Evolutionary conservation across 1,140 invertebrate genomes (phyloP), one percentile per base, ranked within the genome.

Genomic region (Drosophila rufa): DNA sequence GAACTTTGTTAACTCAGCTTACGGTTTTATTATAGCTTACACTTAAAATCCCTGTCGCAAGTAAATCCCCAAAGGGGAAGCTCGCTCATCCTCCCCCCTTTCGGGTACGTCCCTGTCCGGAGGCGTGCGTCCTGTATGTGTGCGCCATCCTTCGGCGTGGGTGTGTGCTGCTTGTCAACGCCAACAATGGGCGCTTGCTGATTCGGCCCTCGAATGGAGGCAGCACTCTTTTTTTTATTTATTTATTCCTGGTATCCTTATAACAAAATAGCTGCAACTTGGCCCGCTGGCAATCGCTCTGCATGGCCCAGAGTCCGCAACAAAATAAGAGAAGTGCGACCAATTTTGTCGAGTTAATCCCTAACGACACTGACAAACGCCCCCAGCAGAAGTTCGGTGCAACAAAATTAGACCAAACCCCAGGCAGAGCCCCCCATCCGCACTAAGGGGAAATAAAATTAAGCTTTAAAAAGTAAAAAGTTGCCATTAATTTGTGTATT

Each of bases 181-280:
- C 55, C 64, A 73, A 73, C 69, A 73, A 73, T 78, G 67, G 64
- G 51, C 53, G 55, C 76, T 36, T 68, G 48, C 67, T 55, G 19
- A 51, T 19, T 30, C 47, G 65, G 57, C 76, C 67, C 71, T 67
- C 51, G 58, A 61, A 75, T 80, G 67, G 74, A 80, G 80, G 83
- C 84, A 87, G 78, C 84, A 70, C 27, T 74, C 82, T 22, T 75
- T 75, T 43, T 47, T 40, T 25, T 40, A 17, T 50, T 56, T 47
- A 48, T 67, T 53, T 65, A 69, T 77, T 45, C 42, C 56, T 48
- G 62, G 43, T 38, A 53, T 51, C 47, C 62, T 53, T 69, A 45
- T 64, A 69, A 79, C 68, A 64, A 66, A 82, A 64, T 58, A 58
- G 61, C 55, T 62, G 79, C 73, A 77, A 53, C 43, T 55, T 68